Evolutionary conservation across 2,888 invertebrate species (phyloP), one percentile per base, ranked within the genome.

Genomic region (Desoria tigrina): DNA sequence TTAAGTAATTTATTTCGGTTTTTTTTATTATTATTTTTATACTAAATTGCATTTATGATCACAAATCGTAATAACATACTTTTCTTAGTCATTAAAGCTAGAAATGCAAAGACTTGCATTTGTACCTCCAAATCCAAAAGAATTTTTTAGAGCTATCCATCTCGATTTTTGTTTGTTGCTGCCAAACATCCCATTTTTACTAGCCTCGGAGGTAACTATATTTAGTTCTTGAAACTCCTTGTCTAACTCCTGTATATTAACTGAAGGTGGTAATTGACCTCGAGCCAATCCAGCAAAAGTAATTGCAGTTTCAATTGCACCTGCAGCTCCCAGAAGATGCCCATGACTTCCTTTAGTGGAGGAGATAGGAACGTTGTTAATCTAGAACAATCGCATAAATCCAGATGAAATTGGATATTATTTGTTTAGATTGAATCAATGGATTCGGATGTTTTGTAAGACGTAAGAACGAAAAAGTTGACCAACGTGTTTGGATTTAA

Each of bases 71-170:
- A n/a, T n/a, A n/a, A n/a, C n/a, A n/a, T n/a, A n/a, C n/a, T n/a
- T n/a, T n/a, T n/a, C n/a, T n/a, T n/a, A n/a, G 4, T 45, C 45
- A 45, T 9, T 18, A 16, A 45, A 45, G 16, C 16, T 45, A 18
- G 81, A 81, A 70, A 88, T 81, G 81, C 92, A 91, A 45, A 95
- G 82, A 64, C 89, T 88, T 26, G 95, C 94, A 85, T 99, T 99
- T 2, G 97, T 98, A 50, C 98, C 98, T 62, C 99, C 98, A 84
- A 99, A 99, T 4, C 98, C 99, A 84, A 99, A 98, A 0, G 98
- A 95, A 82, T 99, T 99, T 80, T 94, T 95, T 58, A 99, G 80
- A 18, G 94, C 95, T 76, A 94, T 83, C 78, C 81, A 71, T 60
- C 75, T 59, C 7, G 51, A n/a, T 3, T 39, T 18, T 26, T 24